phyloP scores from a whole-genome alignment of 2,888 invertebrate genomes.

The Diadromus collaris region DNA sequence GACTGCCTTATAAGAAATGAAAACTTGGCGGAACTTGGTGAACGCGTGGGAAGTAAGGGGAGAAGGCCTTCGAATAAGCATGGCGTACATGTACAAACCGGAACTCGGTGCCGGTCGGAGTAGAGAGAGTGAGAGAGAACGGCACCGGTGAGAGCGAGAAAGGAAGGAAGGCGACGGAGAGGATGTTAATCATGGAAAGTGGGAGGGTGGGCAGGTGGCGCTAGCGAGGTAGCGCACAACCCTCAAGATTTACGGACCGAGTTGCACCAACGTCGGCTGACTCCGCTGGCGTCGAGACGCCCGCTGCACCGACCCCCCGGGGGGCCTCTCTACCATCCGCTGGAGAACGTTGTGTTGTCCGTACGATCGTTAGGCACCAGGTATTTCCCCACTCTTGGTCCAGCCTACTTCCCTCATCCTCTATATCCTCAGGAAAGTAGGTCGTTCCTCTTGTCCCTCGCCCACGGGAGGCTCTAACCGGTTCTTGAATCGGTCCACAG shows the following conservation, averaged over 20 bases:
- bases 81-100: slow-evolving; percentile 46
- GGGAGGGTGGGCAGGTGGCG: slow-evolving; percentile 55
- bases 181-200: slow-evolving; percentile 61
- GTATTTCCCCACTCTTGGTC: slow-evolving; percentile 46
- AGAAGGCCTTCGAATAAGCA: slow-evolving; percentile 46
- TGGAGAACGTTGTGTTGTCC: slow-evolving; percentile 44
- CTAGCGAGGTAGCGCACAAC: slow-evolving; percentile 52
- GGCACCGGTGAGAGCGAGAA: slow-evolving; percentile 9
- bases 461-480: slow-evolving; percentile 27
- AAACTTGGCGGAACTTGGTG: slow-evolving; percentile 44
- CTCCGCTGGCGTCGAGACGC: slow-evolving; percentile 42
- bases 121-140: slow-evolving; percentile 22
- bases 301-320: slow-evolving; percentile 34
- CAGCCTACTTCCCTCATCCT: slow-evolving; percentile 36
- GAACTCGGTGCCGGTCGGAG: slow-evolving; percentile 35
- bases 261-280: slow-evolving; percentile 54
- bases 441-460: slow-evolving; percentile 43
- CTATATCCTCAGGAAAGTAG: slow-evolving; percentile 35
- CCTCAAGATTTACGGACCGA: slow-evolving; percentile 60
- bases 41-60: slow-evolving; percentile 14
- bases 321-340: neutral
- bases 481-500: slow-evolving; percentile 32
- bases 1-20: slow-evolving; percentile 43
- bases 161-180: slow-evolving; percentile 39
- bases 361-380: slow-evolving; percentile 54